Percentiles rank a stretch among this genome's conserved stretches.
phyloP scores from a whole-genome alignment of 2,888 invertebrate species.

The Slavum lentiscoides region DNA sequence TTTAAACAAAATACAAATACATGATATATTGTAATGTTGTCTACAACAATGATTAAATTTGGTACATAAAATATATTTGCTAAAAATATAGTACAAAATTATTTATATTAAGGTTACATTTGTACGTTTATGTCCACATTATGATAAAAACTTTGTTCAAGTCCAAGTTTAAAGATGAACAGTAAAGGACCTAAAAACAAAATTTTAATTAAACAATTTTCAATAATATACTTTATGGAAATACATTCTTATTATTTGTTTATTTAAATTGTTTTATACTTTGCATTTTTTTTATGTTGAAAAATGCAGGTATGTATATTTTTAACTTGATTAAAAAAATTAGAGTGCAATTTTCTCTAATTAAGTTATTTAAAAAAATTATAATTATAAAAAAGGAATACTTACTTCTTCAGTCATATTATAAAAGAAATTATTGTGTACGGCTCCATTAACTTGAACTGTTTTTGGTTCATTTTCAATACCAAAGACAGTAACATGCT shows the following conservation, averaged over 20 bases:
- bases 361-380: not conserved
- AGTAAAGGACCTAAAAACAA: slow-evolving; percentile 31
- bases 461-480: slow-evolving; percentile 36
- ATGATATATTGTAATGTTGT: not conserved
- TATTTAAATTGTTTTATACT: no score
- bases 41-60: not conserved
- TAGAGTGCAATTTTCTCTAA: no score
- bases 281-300: no score
- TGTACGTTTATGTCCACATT: slow-evolving; percentile 25
- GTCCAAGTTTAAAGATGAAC: slow-evolving; percentile 25
- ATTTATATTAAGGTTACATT: not conserved
- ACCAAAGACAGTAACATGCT: slow-evolving; percentile 35
- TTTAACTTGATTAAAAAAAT: no score
- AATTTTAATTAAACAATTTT: not conserved
- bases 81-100: slow-evolving; percentile 3
- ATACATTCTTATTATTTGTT: no score
- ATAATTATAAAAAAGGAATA: not conserved
- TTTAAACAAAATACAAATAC: not conserved
- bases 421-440: not conserved
- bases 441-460: slow-evolving; percentile 6
- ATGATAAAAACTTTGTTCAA: slow-evolving; percentile 24
- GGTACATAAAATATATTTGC: not conserved
- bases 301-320: no score
- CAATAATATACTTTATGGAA: no score
- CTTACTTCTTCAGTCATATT: slow-evolving; percentile 48